Evolutionary conservation across 2,113 vertebrate species (phyloP).

Genomic region (Larimichthys polyactis): DNA sequence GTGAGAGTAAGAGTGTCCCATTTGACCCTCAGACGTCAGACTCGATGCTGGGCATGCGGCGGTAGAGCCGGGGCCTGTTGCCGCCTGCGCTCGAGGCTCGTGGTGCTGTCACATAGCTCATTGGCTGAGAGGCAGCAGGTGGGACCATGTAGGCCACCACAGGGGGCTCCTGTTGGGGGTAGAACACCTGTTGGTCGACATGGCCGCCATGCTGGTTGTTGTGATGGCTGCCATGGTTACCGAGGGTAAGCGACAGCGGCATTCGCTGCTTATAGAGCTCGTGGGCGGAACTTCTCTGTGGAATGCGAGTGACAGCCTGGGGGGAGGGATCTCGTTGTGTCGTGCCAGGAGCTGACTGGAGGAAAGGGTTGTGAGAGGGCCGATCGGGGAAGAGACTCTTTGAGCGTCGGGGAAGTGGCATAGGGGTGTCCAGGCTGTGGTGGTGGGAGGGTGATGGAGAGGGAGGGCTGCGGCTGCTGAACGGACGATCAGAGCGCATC

Average conservation of each 20-base stretch:
- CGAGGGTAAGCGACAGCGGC: slow-evolving; percentile 87
- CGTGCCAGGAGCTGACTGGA: slow-evolving; percentile 85
- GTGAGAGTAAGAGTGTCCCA: slow-evolving; percentile 49
- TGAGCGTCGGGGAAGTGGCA: slow-evolving; percentile 89
- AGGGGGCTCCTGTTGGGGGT: slow-evolving; percentile 89
- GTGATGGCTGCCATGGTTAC: slow-evolving; percentile 87
- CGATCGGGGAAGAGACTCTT: slow-evolving; percentile 93
- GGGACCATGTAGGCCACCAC: slow-evolving; percentile 96
- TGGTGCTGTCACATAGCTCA: slow-evolving; percentile 90
- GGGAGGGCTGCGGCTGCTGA: slow-evolving; percentile 84
- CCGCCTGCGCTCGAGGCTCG: slow-evolving; percentile 95
- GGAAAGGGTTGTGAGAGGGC: slow-evolving; percentile 93
- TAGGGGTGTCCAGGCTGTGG: slow-evolving; percentile 85
- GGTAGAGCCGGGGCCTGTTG: slow-evolving; percentile 93
- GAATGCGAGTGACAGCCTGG: slow-evolving; percentile 88
- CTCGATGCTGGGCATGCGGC: slow-evolving; percentile 99
- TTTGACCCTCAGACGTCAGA: slow-evolving; percentile 91
- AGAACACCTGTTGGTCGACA: slow-evolving; percentile 80
- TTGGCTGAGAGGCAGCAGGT: slow-evolving; percentile 90
- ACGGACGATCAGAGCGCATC: slow-evolving; percentile 92
- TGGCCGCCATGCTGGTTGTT: slow-evolving; percentile 76
- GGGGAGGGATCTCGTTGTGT: slow-evolving; percentile 72
- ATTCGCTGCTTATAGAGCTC: slow-evolving; percentile 95
- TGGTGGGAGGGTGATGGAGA: slow-evolving; percentile 86
- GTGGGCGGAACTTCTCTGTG: slow-evolving; percentile 90